Evolutionary conservation across 1,140 invertebrate species (phyloP).

Genomic region (Drosophila repletoides): DNA sequence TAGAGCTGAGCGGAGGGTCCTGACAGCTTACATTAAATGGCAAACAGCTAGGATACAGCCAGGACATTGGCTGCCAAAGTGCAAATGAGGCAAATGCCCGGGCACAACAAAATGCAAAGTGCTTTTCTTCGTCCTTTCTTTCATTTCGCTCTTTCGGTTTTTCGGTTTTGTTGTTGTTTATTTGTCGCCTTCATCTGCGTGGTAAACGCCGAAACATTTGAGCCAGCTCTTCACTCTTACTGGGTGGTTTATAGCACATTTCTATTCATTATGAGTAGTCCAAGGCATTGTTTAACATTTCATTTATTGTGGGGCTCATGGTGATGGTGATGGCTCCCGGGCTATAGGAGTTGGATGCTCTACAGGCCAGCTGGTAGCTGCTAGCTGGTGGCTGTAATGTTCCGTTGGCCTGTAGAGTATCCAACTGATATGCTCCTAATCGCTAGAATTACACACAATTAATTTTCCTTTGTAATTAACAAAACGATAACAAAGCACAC

Average conservation of each 20-base stretch:
- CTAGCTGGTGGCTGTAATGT: constrained; percentile 28
- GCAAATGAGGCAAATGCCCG: constrained; percentile 67
- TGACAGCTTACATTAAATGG: constrained; percentile 55
- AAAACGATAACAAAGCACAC: constrained; percentile 33
- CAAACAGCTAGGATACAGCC: constrained; percentile 17
- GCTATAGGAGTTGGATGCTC: neutral
- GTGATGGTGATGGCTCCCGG: constrained; percentile 29
- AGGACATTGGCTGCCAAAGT: constrained; percentile 42
- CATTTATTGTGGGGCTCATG: constrained; percentile 57
- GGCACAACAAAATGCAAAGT: constrained; percentile 54
- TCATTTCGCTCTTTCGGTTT: neutral
- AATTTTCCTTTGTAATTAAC: constrained; percentile 79
- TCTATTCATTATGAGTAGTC: constrained; percentile 78
- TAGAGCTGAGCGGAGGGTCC: neutral
- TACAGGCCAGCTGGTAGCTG: constrained; percentile 11
- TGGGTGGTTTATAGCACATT: constrained; percentile 70
- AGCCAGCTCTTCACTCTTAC: neutral
- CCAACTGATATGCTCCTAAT: constrained; percentile 65
- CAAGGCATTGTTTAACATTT: constrained; percentile 60
- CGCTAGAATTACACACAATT: constrained; percentile 74
- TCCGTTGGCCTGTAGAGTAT: no score
- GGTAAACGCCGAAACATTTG: constrained; percentile 11
- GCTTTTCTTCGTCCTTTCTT: constrained; percentile 10
- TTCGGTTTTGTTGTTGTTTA: neutral
- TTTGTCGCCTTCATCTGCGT: neutral